A percentile compares a stretch with the other conserved stretches of the same genome.
phyloP scores from a whole-genome alignment of 1,140 invertebrate species.

The Lordiphosa mommai region DNA sequence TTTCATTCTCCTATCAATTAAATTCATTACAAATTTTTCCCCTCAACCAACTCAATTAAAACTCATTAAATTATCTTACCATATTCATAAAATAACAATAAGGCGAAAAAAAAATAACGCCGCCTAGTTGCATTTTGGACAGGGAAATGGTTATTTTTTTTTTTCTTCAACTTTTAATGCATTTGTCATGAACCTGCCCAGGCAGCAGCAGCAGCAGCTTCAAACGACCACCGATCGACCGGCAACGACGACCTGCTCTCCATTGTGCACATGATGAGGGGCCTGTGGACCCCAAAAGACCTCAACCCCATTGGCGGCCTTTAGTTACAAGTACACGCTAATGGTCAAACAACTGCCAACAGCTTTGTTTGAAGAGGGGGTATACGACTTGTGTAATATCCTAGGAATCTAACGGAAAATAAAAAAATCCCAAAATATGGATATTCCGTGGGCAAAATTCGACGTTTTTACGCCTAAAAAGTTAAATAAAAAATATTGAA shows the following conservation, averaged over 20 bases:
- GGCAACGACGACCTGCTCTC: slow-evolving; percentile 68
- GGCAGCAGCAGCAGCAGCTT: slow-evolving; percentile 18
- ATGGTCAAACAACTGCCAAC: slow-evolving; percentile 61
- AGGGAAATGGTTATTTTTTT: not conserved
- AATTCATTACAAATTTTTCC: slow-evolving; percentile 55
- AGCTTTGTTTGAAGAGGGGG: not conserved
- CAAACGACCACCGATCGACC: slow-evolving; percentile 35
- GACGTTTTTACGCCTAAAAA: too few species aligned
- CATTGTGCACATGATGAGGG: slow-evolving; percentile 74
- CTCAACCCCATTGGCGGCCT: slow-evolving; percentile 69
- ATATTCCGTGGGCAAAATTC: too few species aligned
- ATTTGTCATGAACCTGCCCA: slow-evolving; percentile 74
- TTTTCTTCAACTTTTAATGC: slow-evolving; percentile 48
- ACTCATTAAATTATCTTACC: slow-evolving; percentile 74
- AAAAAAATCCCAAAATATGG: too few species aligned
- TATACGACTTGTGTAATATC: not conserved
- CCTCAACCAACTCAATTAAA: slow-evolving; percentile 57
- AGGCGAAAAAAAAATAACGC: slow-evolving; percentile 38
- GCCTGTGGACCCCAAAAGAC: slow-evolving; percentile 30
- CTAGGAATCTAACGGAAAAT: too few species aligned
- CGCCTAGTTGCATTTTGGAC: slow-evolving; percentile 29
- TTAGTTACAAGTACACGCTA: slow-evolving; percentile 62
- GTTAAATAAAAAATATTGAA: too few species aligned
- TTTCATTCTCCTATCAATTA: too few species aligned
- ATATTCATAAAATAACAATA: slow-evolving; percentile 77